A percentile compares a stretch with the other conserved stretches of the same genome.
Evolutionary conservation across 2,113 vertebrate genomes (phyloP).

Genomic region (Catharus bicknelli): DNA sequence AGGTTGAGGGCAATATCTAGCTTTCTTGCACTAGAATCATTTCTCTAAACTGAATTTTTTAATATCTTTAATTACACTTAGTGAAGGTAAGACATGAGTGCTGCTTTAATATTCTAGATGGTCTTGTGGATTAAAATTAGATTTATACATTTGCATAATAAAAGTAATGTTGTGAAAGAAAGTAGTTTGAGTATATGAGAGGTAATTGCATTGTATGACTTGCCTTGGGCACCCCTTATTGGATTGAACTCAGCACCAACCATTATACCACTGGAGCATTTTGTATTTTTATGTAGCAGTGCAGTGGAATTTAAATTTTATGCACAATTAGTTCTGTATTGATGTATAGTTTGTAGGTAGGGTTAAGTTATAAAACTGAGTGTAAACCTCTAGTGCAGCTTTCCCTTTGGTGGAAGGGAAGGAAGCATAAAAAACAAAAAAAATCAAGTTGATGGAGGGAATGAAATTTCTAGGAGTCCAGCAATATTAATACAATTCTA

Average conservation of each 20-base stretch:
- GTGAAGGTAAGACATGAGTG: constrained; percentile 61
- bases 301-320: constrained; percentile 70
- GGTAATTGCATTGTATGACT: constrained; percentile 69
- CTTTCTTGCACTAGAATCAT: background rate
- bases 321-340: constrained; percentile 69
- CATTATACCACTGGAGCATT: constrained; percentile 31
- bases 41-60: constrained; percentile 34
- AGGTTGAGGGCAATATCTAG: background rate
- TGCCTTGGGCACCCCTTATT: constrained; percentile 42
- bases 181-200: constrained; percentile 51
- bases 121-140: constrained; percentile 71
- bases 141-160: constrained; percentile 78
- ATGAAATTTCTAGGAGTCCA: background rate
- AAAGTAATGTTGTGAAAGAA: constrained; percentile 74
- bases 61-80: constrained; percentile 78
- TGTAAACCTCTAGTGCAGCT: constrained; percentile 12
- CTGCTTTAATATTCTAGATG: constrained; percentile 72
- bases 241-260: constrained; percentile 33
- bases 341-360: constrained; percentile 58
- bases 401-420: constrained; percentile 25
- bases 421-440: background rate
- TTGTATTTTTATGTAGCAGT: constrained; percentile 60
- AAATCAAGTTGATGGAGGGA: background rate
- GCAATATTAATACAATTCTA: background rate
- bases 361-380: constrained; percentile 45